Conservation (phyloP, 2,888 invertebrate genomes). For the Synanthedon formicaeformis region DNA sequence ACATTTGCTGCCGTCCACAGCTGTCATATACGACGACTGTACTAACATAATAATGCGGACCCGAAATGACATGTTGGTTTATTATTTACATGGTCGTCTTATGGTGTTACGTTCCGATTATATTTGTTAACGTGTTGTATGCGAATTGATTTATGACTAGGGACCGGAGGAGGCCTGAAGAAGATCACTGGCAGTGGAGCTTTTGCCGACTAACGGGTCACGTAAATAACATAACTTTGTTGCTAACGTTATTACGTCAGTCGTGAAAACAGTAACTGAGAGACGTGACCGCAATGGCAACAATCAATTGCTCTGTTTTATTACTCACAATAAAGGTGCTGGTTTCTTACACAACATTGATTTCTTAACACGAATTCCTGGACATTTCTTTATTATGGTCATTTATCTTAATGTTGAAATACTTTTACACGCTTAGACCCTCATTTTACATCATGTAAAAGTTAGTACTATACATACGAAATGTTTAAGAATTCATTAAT, state of each 20-base stretch:
- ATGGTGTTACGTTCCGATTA: not conserved
- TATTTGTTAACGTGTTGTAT: no score
- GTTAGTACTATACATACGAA: no score
- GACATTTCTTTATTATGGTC: no score
- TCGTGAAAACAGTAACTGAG: slow-evolving; percentile 67
- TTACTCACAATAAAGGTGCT: slow-evolving; percentile 31
- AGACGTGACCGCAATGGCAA: slow-evolving; percentile 66
- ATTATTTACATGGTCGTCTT: not conserved
- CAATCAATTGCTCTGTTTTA: slow-evolving; percentile 64
- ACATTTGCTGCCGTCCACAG: not conserved
- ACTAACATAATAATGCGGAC: not conserved
- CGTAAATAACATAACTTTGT: slow-evolving; percentile 63
- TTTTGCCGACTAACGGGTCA: slow-evolving; percentile 44
- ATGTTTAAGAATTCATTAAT: no score
- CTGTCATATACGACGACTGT: not conserved
- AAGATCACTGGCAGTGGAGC: slow-evolving; percentile 23
- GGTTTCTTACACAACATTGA: slow-evolving; percentile 30
- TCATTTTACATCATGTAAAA: no score
- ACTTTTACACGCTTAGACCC: no score
- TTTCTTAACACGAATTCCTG: slow-evolving; percentile 13
- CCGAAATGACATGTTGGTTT: not conserved
- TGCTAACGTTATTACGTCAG: slow-evolving; percentile 66
- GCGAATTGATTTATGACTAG: slow-evolving; percentile 10
- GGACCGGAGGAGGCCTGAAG: slow-evolving; percentile 17
- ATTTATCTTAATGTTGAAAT: no score